These are phyloP conservation scores for Piaya cayana DNA, from an alignment of 2,113 vertebrate genomes.

Conservation along the genomic window DNA sequence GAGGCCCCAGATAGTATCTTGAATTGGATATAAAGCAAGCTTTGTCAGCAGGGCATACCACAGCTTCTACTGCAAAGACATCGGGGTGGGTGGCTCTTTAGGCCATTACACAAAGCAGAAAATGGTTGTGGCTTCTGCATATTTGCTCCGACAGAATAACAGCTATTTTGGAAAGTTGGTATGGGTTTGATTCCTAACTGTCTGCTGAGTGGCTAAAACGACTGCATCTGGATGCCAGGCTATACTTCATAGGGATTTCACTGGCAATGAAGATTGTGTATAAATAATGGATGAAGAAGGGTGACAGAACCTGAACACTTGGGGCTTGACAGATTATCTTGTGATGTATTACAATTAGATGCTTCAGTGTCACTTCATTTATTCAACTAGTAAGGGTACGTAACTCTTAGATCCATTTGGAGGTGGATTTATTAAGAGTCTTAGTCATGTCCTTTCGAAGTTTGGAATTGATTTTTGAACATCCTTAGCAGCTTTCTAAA, in stretches of 20 bases:
- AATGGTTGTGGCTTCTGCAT: not conserved
- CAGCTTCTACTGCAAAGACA: not conserved
- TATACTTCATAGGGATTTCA: constrained; percentile 57
- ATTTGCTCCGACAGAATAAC: not conserved
- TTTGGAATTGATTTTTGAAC: constrained; percentile 71
- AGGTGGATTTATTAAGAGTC: constrained; percentile 73
- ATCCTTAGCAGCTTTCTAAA: constrained; percentile 75
- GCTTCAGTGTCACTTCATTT: constrained; percentile 76
- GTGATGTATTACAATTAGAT: constrained; percentile 79
- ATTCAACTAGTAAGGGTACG: constrained; percentile 66
- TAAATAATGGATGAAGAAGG: constrained; percentile 78
- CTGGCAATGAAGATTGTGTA: constrained; percentile 60
- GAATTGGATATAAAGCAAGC: constrained; percentile 7
- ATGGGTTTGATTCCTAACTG: not conserved
- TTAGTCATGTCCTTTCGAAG: constrained; percentile 60
- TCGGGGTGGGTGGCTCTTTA: not conserved
- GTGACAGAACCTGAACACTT: constrained; percentile 68
- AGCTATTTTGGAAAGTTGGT: not conserved
- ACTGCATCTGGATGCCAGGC: constrained; percentile 8
- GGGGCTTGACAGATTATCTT: constrained; percentile 74
- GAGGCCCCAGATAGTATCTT: not conserved
- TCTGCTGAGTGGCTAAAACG: constrained; percentile 23
- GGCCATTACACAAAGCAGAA: not conserved
- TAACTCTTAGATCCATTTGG: constrained; percentile 69
- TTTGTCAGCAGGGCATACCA: not conserved